Base-by-base conservation (phyloP, 2,113 vertebrate species). In the Rattus norvegicus region DNA sequence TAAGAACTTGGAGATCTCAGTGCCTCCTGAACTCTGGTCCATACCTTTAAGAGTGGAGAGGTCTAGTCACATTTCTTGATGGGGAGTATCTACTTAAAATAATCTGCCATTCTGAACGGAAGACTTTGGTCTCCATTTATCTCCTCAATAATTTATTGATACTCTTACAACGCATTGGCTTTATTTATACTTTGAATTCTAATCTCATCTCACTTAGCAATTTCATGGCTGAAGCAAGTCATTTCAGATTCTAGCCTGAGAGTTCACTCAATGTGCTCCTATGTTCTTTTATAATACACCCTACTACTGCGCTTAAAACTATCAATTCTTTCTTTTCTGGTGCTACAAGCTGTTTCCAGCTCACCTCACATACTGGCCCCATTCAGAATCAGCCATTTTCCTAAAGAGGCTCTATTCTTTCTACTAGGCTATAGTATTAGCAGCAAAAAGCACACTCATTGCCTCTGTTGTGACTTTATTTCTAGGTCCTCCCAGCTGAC, bases 351-450 rank as follows among this genome's bases (percentile, higher is more conserved):
- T 59, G 17, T 77, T 87, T 52, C 30, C 47, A n/a, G 43, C 6
- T 93, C 43, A 88, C 75, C 54, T 65, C 61, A n/a, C n/a, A 24
- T 52, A 93, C 61, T 59, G 5, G 17, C 24, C 5, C 26, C 30
- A 56, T 47, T 79, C 49, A 76, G 61, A 83, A 67, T 89, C 59
- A 77, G 17, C 33, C 39, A 72, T 91, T 91, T 97, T 72, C 91
- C 86, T 9, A 87, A 76, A 85, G 17, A 73, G 4, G n/a, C 1
- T 19, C 22, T 33, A 30, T 56, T 95, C 54, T 22, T 81, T 91
- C 91, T 69, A 87, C 69, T 79, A 93, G 47, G 63, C 87, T 93
- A 88, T 76, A 76, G 49, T 79, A 90, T 73, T 75, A 86, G 84
- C 67, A 79, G 43, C 54, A 52, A 36, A 77, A 43, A 14, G 2